Evolutionary conservation across 2,113 vertebrate genomes (phyloP).

Genomic region (Vanacampus margaritifer): DNA sequence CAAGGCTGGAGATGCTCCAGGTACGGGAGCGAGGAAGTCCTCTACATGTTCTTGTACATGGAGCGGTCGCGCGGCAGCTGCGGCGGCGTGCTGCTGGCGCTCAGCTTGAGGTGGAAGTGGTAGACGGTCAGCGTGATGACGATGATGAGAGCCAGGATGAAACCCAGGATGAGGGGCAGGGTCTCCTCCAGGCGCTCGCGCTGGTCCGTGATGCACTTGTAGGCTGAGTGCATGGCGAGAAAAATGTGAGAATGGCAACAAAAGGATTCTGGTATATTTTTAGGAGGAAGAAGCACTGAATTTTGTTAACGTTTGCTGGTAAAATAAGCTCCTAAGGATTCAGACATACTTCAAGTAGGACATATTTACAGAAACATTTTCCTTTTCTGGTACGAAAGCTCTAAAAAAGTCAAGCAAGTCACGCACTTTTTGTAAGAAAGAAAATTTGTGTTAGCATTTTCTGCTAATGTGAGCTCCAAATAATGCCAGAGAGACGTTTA

Average conservation of each 20-base stretch:
- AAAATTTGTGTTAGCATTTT: too few species aligned
- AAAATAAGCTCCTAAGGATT: too few species aligned
- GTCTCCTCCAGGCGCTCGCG: slow-evolving; percentile 90
- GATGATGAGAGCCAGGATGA: slow-evolving; percentile 87
- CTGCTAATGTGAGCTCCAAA: too few species aligned
- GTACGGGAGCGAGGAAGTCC: neutral
- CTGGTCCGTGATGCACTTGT: slow-evolving; percentile 92
- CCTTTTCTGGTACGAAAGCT: too few species aligned
- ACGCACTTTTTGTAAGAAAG: too few species aligned
- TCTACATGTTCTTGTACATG: slow-evolving; percentile 97
- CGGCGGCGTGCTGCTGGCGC: slow-evolving; percentile 73
- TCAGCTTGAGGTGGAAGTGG: slow-evolving; percentile 95
- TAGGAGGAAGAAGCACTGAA: neutral
- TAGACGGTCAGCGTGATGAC: slow-evolving; percentile 86
- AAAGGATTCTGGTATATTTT: too few species aligned
- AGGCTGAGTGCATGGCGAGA: slow-evolving; percentile 71
- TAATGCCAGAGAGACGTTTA: too few species aligned
- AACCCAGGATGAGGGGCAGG: slow-evolving; percentile 88
- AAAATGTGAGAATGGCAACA: too few species aligned
- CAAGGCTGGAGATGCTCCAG: slow-evolving; percentile 6
- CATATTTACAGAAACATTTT: too few species aligned
- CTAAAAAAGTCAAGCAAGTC: too few species aligned
- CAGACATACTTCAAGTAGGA: too few species aligned
- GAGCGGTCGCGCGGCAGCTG: slow-evolving; percentile 91
- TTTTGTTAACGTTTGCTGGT: too few species aligned